These are phyloP conservation scores for Gerris lacustris DNA, from an alignment of 2,888 invertebrate genomes.

Conservation along the genomic window DNA sequence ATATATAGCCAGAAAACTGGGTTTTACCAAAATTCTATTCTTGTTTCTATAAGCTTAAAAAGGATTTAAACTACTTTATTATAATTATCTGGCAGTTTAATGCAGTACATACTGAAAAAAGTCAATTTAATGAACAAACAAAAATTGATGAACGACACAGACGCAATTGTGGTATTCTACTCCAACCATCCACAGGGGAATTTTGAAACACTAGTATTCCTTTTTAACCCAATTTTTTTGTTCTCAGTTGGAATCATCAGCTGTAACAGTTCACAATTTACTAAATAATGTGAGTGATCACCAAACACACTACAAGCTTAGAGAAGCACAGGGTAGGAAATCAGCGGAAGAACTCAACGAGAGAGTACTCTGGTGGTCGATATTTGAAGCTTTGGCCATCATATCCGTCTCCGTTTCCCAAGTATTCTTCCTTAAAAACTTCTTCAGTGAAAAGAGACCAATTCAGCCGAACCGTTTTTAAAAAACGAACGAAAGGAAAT, in stretches of 20 bases:
- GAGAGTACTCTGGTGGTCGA: conserved; percentile 85
- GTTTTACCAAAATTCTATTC: no score
- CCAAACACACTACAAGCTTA: conserved; percentile 90
- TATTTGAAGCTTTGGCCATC: conserved; percentile 74
- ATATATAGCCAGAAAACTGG: no score
- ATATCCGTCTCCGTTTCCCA: conserved; percentile 78
- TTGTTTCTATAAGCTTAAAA: no score
- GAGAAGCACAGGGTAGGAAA: conserved; percentile 89
- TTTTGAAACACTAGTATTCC: no score
- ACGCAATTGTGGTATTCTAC: no score
- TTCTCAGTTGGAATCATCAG: conserved; percentile 79
- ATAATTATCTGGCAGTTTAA: no score
- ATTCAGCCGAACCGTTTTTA: background rate
- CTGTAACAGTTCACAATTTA: conserved; percentile 79
- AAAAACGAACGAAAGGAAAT: background rate
- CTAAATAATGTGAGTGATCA: conserved; percentile 80
- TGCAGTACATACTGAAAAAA: no score
- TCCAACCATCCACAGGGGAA: no score
- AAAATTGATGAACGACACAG: no score
- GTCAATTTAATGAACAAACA: no score
- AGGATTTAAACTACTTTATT: no score
- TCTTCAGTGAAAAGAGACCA: conserved; percentile 59
- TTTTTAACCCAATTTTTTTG: no score
- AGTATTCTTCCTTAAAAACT: conserved; percentile 80
- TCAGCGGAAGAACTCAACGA: conserved; percentile 94